Conservation (phyloP, 2,113 vertebrate species). For the Rhinolophus ferrumequinum region DNA sequence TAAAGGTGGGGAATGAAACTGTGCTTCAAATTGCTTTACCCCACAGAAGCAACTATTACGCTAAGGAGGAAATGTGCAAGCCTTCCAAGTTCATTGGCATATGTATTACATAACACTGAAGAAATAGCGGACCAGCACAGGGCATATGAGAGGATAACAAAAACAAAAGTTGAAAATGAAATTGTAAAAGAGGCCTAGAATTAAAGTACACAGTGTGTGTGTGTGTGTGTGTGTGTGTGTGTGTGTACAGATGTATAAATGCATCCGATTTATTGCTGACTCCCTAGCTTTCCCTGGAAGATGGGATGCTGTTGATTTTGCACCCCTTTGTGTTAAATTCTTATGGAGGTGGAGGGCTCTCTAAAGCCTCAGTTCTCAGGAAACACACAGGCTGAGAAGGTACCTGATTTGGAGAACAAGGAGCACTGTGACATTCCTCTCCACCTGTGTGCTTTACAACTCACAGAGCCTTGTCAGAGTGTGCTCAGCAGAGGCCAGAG, state of each 20-base stretch:
- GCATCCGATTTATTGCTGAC: not conserved
- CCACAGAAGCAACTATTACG: accelerated
- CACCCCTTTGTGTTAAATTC: conserved; percentile 69
- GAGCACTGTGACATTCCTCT: conserved; percentile 51
- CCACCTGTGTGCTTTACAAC: conserved; percentile 68
- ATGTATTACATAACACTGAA: not conserved
- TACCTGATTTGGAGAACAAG: conserved; percentile 58
- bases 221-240: not conserved
- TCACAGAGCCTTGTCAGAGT: conserved; percentile 68
- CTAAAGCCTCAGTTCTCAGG: conserved; percentile 54
- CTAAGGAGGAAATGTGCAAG: not conserved
- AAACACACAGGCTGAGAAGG: conserved; percentile 45
- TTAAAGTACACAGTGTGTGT: not conserved
- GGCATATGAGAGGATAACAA: not conserved
- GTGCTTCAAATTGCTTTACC: not conserved
- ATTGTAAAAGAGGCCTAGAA: not conserved
- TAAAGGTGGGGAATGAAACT: not conserved
- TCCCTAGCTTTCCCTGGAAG: conserved; percentile 34
- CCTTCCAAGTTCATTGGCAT: not conserved
- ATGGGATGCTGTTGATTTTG: conserved; percentile 65
- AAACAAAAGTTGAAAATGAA: not conserved
- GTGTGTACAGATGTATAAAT: accelerated
- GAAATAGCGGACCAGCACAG: not conserved
- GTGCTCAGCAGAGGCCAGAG: conserved; percentile 63
- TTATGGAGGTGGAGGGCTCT: not conserved